Evolutionary conservation across 1,140 invertebrate species (phyloP).

Genomic region (Sminthurides bifidus): DNA sequence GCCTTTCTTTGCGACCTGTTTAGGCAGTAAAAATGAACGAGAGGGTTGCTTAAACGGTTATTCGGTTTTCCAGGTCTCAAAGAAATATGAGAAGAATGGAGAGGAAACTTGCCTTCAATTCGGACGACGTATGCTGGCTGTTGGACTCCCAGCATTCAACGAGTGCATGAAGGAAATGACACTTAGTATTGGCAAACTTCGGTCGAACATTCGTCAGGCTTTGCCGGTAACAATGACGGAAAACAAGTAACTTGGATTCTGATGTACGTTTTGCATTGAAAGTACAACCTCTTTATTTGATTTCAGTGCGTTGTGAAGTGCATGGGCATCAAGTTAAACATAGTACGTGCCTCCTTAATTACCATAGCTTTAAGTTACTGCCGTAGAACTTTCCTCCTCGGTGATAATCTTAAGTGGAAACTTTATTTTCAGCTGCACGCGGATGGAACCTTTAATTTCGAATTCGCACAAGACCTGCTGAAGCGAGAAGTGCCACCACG

Average conservation of each 20-base stretch:
- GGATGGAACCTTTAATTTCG: not conserved
- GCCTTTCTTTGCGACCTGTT: too few species aligned
- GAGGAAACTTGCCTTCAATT: not conserved
- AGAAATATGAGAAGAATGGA: not conserved
- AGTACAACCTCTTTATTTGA: not conserved
- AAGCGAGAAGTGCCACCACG: not conserved
- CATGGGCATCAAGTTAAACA: constrained; percentile 2
- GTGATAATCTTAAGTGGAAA: not conserved
- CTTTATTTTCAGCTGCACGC: not conserved
- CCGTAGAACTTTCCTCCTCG: not conserved
- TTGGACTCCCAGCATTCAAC: constrained; percentile 1
- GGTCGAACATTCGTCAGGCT: not conserved
- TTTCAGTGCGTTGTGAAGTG: constrained; percentile 2
- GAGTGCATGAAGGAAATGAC: constrained; percentile 4
- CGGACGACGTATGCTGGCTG: not conserved
- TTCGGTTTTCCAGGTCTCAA: not conserved
- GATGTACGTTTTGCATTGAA: not conserved
- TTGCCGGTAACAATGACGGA: constrained; percentile 5
- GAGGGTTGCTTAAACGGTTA: too few species aligned
- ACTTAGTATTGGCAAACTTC: not conserved
- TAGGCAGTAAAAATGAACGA: too few species aligned
- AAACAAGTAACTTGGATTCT: too few species aligned
- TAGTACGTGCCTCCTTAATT: too few species aligned
- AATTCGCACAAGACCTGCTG: not conserved
- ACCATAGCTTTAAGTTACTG: not conserved